Conservation (phyloP, 2,888 invertebrate genomes). For the Hemistola chrysoprasaria region DNA sequence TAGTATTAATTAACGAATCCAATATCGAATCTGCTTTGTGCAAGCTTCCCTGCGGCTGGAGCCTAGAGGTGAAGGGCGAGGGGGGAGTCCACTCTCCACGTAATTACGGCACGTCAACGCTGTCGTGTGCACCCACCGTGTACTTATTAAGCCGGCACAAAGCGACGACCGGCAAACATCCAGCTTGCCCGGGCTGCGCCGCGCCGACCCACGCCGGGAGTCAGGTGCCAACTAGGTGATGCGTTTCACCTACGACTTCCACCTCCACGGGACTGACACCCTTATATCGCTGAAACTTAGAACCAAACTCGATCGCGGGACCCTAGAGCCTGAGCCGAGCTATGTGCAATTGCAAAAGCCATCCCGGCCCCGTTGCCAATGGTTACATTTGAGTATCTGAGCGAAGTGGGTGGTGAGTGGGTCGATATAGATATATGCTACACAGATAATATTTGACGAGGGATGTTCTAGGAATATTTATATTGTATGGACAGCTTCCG, state of each 20-base stretch:
- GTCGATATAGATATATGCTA: constrained; percentile 43
- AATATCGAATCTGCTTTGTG: constrained; percentile 51
- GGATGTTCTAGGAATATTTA: constrained; percentile 52
- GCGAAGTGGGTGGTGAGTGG: constrained; percentile 36
- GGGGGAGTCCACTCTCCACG: constrained; percentile 43
- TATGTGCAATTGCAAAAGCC: constrained; percentile 43
- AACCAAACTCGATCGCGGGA: constrained; percentile 14
- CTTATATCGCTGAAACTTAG: constrained; percentile 29
- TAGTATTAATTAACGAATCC: constrained; percentile 57
- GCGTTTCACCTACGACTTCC: constrained; percentile 47
- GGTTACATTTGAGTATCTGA: constrained; percentile 52
- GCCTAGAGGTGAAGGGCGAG: constrained; percentile 18
- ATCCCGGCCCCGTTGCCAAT: constrained; percentile 47
- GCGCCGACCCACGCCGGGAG: constrained; percentile 36
- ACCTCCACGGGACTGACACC: constrained; percentile 28
- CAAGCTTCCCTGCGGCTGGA: constrained; percentile 21
- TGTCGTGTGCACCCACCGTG: constrained; percentile 47
- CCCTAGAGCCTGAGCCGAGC: constrained; percentile 34
- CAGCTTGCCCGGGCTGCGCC: constrained; percentile 34
- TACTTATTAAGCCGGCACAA: constrained; percentile 44
- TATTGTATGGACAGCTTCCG: constrained; percentile 43
- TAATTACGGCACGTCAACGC: constrained; percentile 54
- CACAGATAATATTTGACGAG: constrained; percentile 59
- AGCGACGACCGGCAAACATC: constrained; percentile 43
- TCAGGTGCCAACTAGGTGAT: constrained; percentile 50